These are phyloP conservation scores for Myotis daubentonii DNA, from an alignment of 2,797 vertebrate genomes.

Conservation along the genomic window DNA sequence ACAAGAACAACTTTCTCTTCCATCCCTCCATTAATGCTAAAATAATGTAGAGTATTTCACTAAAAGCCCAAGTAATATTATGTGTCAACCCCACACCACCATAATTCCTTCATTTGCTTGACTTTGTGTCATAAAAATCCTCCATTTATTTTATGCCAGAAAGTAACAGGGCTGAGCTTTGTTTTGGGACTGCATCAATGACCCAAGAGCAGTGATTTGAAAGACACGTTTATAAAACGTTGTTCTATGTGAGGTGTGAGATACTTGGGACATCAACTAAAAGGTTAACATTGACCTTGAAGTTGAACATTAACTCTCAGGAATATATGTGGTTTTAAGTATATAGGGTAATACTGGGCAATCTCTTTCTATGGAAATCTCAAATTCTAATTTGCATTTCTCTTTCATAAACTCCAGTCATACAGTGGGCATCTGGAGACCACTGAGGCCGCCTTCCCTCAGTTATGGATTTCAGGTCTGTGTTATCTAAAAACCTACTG, in stretches of 20 bases:
- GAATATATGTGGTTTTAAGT: not conserved
- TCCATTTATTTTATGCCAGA: not conserved
- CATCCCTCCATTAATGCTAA: not conserved
- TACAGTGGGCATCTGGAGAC: not conserved
- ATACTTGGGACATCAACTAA: not conserved
- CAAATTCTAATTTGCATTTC: not conserved
- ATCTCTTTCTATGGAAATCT: not conserved
- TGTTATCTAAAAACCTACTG: not conserved
- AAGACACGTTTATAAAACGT: not conserved
- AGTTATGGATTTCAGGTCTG: not conserved
- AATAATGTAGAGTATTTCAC: not conserved
- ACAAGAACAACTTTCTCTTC: not conserved
- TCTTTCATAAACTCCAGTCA: not conserved
- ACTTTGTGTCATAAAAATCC: not conserved
- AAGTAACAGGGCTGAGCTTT: not conserved
- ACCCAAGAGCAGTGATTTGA: not conserved
- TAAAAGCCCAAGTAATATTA: not conserved
- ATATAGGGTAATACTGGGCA: not conserved
- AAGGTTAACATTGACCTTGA: not conserved
- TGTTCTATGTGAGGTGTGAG: not conserved
- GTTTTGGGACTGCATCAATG: not conserved
- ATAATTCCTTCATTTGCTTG: not conserved
- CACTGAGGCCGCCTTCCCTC: rapidly evolving
- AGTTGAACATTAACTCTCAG: not conserved
- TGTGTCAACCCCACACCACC: rapidly evolving